Evolutionary conservation across 1,140 invertebrate species (phyloP).

Genomic region (Whitmania pigra): DNA sequence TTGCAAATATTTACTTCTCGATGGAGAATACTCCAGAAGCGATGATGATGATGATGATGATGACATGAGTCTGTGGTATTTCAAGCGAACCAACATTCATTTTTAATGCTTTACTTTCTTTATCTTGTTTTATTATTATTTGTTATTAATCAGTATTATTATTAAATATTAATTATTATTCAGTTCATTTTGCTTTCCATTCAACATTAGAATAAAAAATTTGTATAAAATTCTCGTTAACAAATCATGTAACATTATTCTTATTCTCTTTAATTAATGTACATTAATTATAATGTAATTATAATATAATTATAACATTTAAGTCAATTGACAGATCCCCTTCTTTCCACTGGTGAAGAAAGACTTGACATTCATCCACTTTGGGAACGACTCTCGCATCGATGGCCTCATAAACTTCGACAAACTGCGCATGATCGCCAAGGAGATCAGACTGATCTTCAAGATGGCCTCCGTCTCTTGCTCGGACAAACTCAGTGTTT

Average conservation of each 20-base stretch:
- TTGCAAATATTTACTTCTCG: no score
- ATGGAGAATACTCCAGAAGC: no score
- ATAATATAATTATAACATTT: constrained; percentile 3
- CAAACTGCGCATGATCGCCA: constrained; percentile 94
- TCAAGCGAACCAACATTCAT: no score
- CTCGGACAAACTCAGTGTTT: not conserved
- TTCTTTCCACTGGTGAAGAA: constrained; percentile 54
- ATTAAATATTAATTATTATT: no score
- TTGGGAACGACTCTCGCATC: constrained; percentile 87
- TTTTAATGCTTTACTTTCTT: no score
- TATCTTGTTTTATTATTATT: no score
- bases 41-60: not conserved
- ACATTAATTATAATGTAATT: not conserved
- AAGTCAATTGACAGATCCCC: constrained; percentile 56
- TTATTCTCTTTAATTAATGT: not conserved
- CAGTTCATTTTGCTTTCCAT: no score
- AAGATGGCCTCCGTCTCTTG: constrained; percentile 79
- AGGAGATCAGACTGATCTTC: constrained; percentile 78
- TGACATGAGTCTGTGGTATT: not conserved
- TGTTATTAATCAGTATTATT: no score
- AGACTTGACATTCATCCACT: constrained; percentile 92
- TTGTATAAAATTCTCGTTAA: no score
- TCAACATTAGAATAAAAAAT: no score
- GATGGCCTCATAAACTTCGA: constrained; percentile 88
- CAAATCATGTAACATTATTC: not conserved